Percentiles rank a stretch among this genome's conserved stretches.
Evolutionary conservation across 2,113 vertebrate genomes (phyloP).

Genomic region (Anarhynchus alexandrinus): DNA sequence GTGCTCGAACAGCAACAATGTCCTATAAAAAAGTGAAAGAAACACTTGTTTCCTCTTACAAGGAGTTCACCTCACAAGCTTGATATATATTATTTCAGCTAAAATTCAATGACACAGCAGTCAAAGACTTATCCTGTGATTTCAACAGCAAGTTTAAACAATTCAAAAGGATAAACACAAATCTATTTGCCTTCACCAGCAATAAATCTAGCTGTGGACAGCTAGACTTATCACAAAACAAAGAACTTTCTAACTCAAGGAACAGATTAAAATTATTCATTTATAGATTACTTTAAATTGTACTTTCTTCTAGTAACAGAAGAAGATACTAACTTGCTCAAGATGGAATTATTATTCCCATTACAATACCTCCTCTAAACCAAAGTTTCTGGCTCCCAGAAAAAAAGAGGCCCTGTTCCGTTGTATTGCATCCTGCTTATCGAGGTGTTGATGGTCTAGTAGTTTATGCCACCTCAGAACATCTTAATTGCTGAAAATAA

Average conservation of each 20-base stretch:
- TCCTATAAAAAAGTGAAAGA: constrained; percentile 75
- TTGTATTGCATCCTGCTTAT: background rate
- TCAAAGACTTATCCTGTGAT: background rate
- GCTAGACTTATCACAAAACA: background rate
- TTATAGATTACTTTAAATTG: background rate
- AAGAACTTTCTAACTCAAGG: background rate
- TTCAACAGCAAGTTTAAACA: background rate
- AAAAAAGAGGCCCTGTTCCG: background rate
- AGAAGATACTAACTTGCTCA: background rate
- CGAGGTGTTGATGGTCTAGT: background rate
- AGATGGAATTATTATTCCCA: background rate
- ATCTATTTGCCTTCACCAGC: background rate
- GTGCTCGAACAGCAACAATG: constrained; percentile 92
- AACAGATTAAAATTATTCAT: background rate
- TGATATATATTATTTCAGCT: background rate
- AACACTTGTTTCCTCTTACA: background rate
- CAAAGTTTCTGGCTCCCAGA: background rate
- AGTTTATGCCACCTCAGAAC: background rate
- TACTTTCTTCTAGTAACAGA: background rate
- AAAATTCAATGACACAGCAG: background rate
- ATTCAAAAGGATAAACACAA: background rate
- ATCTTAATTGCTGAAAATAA: background rate
- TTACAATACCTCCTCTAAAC: background rate
- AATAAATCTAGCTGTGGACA: background rate
- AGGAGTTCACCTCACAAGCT: background rate